phyloP scores from a whole-genome alignment of 1,140 invertebrate genomes.

The Neelides sp. region DNA sequence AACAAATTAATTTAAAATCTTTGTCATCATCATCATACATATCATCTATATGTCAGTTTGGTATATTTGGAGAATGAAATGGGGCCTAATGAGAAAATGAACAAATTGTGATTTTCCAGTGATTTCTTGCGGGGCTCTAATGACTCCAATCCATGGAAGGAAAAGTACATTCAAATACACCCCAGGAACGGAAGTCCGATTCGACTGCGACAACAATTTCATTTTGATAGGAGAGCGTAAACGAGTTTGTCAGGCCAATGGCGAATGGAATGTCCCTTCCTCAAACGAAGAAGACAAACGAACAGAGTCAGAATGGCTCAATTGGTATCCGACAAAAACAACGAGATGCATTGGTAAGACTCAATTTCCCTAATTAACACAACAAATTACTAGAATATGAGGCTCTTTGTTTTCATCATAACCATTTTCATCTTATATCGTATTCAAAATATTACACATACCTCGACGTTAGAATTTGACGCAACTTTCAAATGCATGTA shows the following conservation, averaged over 20 bases:
- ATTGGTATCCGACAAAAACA: conserved; percentile 28
- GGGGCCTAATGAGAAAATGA: too few relatives aligned
- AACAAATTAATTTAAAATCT: too few relatives aligned
- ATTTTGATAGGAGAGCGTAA: conserved; percentile 70
- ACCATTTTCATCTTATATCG: too few relatives aligned
- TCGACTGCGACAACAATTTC: conserved; percentile 80
- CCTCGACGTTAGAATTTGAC: too few relatives aligned
- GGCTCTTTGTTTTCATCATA: too few relatives aligned
- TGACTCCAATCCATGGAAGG: conserved; percentile 75
- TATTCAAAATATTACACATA: too few relatives aligned
- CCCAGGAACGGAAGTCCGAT: conserved; percentile 73
- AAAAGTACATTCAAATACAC: conserved; percentile 82
- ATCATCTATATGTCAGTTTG: too few relatives aligned
- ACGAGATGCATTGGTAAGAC: conserved; percentile 80
- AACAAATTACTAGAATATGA: too few relatives aligned
- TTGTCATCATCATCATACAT: not conserved
- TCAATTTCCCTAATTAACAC: too few relatives aligned
- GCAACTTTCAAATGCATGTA: too few relatives aligned
- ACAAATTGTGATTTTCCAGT: conserved; percentile 36
- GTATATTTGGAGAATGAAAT: too few relatives aligned
- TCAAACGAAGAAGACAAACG: conserved; percentile 48
- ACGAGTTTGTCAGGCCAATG: conserved; percentile 58
- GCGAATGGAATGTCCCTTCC: conserved; percentile 67
- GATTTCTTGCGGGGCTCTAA: conserved; percentile 69
- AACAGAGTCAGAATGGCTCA: conserved; percentile 29